Evolutionary conservation across 2,888 invertebrate species (phyloP).

Genomic region (Caenorhabditis panamensis): DNA sequence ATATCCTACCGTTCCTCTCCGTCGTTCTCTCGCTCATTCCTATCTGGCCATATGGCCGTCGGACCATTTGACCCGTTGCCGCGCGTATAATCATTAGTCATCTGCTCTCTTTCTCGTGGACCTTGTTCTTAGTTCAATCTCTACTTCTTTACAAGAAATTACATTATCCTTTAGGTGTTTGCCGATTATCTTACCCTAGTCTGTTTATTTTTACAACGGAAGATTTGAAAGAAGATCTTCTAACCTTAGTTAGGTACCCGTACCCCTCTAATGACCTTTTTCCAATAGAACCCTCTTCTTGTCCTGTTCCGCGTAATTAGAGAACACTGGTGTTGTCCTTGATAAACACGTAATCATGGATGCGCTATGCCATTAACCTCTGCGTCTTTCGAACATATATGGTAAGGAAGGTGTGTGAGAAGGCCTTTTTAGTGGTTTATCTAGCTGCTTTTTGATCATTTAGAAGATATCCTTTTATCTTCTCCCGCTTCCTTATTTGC

Average conservation of each 20-base stretch:
- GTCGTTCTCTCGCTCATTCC: conserved; percentile 2
- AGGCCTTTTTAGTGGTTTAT: not conserved
- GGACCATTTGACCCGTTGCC: conserved; percentile 51
- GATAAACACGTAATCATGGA: conserved; percentile 27
- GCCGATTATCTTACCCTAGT: not conserved
- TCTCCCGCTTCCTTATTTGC: conserved; percentile 32
- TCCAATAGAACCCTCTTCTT: conserved; percentile 7
- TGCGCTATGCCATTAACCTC: conserved; percentile 19
- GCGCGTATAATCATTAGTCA: conserved; percentile 57
- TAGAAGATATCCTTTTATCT: conserved; percentile 35
- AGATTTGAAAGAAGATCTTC: no score
- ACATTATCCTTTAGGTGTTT: conserved; percentile 22
- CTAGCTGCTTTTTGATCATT: conserved; percentile 37
- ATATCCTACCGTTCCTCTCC: conserved; percentile 24
- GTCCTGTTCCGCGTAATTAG: conserved; percentile 11
- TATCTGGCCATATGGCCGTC: conserved; percentile 48
- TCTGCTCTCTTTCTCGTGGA: conserved; percentile 31
- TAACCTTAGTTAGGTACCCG: not conserved
- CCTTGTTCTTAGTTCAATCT: conserved; percentile 38
- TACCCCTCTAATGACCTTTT: conserved; percentile 13
- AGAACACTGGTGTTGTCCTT: conserved; percentile 20
- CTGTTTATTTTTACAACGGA: conserved; percentile 43
- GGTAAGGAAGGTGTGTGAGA: not conserved
- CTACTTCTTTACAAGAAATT: conserved; percentile 33
- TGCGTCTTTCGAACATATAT: conserved; percentile 1